Evolutionary conservation across 2,797 vertebrate genomes (phyloP), one percentile per base, ranked within the genome.

Genomic region (Anguilla megastoma): DNA sequence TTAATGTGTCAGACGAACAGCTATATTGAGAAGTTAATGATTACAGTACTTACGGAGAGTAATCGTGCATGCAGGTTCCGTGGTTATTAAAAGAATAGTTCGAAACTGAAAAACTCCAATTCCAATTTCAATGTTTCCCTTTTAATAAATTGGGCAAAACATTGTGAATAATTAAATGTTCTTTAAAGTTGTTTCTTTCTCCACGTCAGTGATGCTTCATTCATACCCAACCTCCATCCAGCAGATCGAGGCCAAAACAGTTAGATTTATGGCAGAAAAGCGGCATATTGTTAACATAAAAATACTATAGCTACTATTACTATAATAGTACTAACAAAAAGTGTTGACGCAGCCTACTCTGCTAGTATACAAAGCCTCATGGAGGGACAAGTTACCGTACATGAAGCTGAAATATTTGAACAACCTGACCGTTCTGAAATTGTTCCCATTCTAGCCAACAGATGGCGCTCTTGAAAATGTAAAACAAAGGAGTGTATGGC

Each of bases 381-480:
- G 24, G 24, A 24, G 21, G 24, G 12, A 3, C 4, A 24, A 71
- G 21, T 71, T 8, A 10, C 10, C 4, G 10, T 71, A 33, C 27
- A 71, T 71, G 69, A 33, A 71, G 33, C 69, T 27, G 27, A 76
- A 33, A 74, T 36, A 12, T 33, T 33, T 14, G 12, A 74, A 14
- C 30, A 12, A 16, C 8, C 60, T 63, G 41, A 80, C 76, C 36
- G 18, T 36, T 76, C 27, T 30, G 12, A 48, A 48, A 1, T 36
- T 0, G 33, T 82, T 82, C 21, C 45, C 45, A 24, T 24, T 82
- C 6, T 82, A 18, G 45, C 41, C 79, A 82, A 7, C 18, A 82
- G 79, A 82, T 50, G 79, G 79, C 79, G 41, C 33, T 36, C 71
- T 74, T 74, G 30, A 30, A 76, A 69, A 76, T 76, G 10, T 41